Base-by-base conservation (phyloP, 1,140 invertebrate species). In the Ladona fulva region DNA sequence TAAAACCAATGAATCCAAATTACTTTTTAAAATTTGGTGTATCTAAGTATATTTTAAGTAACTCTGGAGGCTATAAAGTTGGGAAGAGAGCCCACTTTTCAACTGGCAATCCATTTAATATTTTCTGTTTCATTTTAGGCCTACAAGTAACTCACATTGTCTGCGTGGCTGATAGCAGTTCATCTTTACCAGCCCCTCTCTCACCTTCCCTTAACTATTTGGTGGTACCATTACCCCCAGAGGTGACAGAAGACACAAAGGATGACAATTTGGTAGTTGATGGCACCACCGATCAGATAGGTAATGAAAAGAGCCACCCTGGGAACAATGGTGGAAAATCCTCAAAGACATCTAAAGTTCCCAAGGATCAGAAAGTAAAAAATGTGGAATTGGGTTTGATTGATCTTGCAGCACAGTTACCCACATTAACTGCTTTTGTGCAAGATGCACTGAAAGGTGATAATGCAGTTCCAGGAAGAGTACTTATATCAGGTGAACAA, bases 401-500 rank as follows among this genome's bases (percentile, higher is more conserved):
- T 76, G 25, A 42, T 22, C 76, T 19, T 25, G 24, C 19, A 6
- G 3, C 52, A 19, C 52, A 66, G 52, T 66, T 66, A 66, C 52
- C 52, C 14, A 66, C 52, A 19, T 66, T 66, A 22, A 22, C 52
- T 66, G 52, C 52, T 66, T 66, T 66, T 66, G 52, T 66, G 3
- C 52, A 66, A 66, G 52, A 66, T 66, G 52, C 52, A 22, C 14
- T 66, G 52, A 66, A 66, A 12, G 52, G 52, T 66, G 52, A 66
- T 19, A 22, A 66, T 66, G 3, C n/a, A 3, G 12, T 66, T 66
- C 52, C 1, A 5, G 52, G 52, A 19, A 77, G 80, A 24, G 81
- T 83, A 22, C 52, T 83, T 37, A 80, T 83, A 25, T 80, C 83
- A 25, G 83, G 83, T 24, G 82, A 83, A 66, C 82, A 83, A 77